A percentile compares a stretch with the other conserved stretches of the same genome.
These are phyloP conservation scores for Acronicta aceris DNA, from an alignment of 2,888 invertebrate species.

Conservation along the genomic window DNA sequence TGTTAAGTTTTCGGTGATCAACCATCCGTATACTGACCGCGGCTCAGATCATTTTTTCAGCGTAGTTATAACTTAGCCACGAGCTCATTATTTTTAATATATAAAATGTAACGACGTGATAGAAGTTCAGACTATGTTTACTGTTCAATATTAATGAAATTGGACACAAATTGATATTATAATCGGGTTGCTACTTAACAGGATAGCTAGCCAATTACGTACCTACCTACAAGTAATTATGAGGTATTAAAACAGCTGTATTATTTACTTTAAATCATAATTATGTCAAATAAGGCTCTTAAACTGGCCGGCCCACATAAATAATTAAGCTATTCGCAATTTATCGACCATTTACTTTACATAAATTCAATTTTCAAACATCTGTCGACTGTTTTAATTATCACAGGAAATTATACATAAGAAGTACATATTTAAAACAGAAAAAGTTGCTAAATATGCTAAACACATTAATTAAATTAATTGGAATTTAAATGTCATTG, in stretches of 20 bases:
- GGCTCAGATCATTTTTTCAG: too few relatives aligned
- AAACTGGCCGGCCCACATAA: conserved; percentile 13
- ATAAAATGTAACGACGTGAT: too few relatives aligned
- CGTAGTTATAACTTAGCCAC: too few relatives aligned
- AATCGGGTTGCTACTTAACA: conserved; percentile 1
- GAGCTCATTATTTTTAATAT: too few relatives aligned
- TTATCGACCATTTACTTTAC: conserved; percentile 41
- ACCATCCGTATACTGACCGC: too few relatives aligned
- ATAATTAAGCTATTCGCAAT: conserved; percentile 37
- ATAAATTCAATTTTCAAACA: conserved; percentile 35
- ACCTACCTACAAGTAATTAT: conserved; percentile 7
- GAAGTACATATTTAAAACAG: conserved; percentile 1
- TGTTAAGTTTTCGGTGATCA: too few relatives aligned
- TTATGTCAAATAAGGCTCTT: conserved; percentile 26
- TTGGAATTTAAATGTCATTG: conserved; percentile 13
- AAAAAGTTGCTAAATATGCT: conserved; percentile 19
- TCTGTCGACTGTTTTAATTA: conserved; percentile 38
- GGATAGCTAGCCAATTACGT: conserved; percentile 4
- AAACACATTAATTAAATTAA: conserved; percentile 15
- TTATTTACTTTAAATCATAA: conserved; percentile 17
- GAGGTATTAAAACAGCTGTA: background rate
- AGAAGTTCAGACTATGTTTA: too few relatives aligned
- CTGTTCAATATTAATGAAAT: too few relatives aligned
- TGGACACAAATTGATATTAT: background rate
- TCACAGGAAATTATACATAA: conserved; percentile 29